Evolutionary conservation across 2,113 vertebrate species (phyloP).

Genomic region (Leucosticte australis): DNA sequence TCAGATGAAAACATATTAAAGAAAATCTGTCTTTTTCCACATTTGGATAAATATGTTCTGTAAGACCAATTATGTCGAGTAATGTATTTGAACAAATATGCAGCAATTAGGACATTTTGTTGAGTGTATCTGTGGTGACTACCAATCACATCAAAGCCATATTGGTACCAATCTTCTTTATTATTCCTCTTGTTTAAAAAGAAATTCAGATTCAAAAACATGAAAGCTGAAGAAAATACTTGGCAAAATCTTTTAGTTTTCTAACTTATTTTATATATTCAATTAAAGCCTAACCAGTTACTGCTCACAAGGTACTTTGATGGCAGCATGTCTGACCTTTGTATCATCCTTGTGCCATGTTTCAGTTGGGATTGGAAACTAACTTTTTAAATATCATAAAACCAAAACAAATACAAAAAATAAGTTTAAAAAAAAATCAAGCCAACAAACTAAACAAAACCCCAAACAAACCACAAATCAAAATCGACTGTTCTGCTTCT

Average conservation of each 20-base stretch:
- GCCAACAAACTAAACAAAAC: neutral
- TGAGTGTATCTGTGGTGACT: neutral
- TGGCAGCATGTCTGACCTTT: neutral
- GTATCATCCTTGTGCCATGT: neutral
- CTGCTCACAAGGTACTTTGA: neutral
- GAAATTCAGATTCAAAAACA: neutral
- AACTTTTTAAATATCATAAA: neutral
- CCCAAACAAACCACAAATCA: neutral
- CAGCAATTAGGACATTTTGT: neutral
- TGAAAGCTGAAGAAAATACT: neutral
- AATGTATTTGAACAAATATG: neutral
- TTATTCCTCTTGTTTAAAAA: neutral
- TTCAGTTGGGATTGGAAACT: neutral
- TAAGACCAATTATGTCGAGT: neutral
- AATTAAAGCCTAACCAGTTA: neutral
- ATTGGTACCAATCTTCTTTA: neutral
- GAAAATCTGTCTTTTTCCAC: neutral
- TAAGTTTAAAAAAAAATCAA: neutral
- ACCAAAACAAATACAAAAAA: neutral
- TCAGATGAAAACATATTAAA: conserved; percentile 10
- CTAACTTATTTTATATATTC: neutral
- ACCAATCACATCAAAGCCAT: neutral
- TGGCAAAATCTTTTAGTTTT: neutral
- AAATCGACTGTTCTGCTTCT: neutral
- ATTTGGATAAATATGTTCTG: neutral